Percentiles rank a stretch among this genome's conserved stretches.
Conservation (phyloP, 2,888 invertebrate genomes). For the Monopis laevigella region DNA sequence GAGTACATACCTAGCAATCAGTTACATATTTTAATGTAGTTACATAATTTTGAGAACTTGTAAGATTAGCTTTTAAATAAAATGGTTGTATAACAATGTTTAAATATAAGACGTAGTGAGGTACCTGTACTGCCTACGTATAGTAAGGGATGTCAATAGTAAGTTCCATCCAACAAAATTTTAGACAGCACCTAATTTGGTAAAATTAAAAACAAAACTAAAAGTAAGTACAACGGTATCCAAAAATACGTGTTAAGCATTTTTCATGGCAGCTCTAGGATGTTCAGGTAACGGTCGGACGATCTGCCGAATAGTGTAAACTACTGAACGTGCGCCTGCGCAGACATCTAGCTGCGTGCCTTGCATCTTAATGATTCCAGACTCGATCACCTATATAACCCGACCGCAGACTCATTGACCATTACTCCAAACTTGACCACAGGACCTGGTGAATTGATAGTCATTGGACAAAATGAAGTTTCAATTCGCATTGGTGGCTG, state of each 20-base stretch:
- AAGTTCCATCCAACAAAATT: too few relatives aligned
- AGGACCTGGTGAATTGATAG: too few relatives aligned
- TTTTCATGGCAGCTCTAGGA: conserved; percentile 31
- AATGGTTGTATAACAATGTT: too few relatives aligned
- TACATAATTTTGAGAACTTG: too few relatives aligned
- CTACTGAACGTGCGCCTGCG: conserved; percentile 35
- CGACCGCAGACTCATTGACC: conserved; percentile 35
- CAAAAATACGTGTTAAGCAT: conserved; percentile 42
- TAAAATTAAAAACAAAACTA: conserved; percentile 26
- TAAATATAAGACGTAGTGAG: too few relatives aligned
- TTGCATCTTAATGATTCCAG: conserved; percentile 52
- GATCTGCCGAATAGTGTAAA: conserved; percentile 35
- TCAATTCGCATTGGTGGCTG: conserved; percentile 27
- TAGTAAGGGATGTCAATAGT: too few relatives aligned
- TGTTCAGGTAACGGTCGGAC: conserved; percentile 49
- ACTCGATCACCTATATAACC: conserved; percentile 49
- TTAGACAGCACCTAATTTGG: too few relatives aligned
- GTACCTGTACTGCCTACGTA: too few relatives aligned
- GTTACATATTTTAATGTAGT: too few relatives aligned
- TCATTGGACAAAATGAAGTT: conserved; percentile 33
- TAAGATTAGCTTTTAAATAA: too few relatives aligned
- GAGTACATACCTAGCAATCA: too few relatives aligned
- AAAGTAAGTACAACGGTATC: conserved; percentile 37
- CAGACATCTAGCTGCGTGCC: conserved; percentile 31
- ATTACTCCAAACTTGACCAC: conserved; percentile 22